Conservation (phyloP, 2,113 vertebrate genomes). For the Motacilla tschutschensis region DNA sequence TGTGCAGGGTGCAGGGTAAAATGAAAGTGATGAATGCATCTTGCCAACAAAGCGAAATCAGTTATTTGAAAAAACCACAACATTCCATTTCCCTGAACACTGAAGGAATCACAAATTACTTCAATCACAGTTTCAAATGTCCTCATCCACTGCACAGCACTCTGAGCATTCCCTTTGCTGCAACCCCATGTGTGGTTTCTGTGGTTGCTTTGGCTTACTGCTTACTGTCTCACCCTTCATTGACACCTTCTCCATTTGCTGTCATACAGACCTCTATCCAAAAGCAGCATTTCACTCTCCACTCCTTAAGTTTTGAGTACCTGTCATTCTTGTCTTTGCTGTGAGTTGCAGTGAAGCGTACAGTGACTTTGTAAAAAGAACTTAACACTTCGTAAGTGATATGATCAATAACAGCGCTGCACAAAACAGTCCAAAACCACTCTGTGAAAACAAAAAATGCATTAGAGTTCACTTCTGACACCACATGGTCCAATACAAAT, state of each 20-base stretch:
- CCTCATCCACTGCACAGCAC: not conserved
- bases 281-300: not conserved
- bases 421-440: not conserved
- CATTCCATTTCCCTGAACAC: not conserved
- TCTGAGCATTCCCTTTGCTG: not conserved
- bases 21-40: not conserved
- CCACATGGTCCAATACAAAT: not conserved
- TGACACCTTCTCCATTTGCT: not conserved
- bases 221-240: not conserved
- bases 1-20: not conserved
- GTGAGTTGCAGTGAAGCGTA: not conserved
- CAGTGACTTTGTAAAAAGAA: not conserved
- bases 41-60: not conserved
- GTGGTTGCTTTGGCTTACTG: not conserved
- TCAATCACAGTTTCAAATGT: not conserved
- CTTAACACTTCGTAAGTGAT: not conserved
- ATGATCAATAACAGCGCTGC: not conserved
- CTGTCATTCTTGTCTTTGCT: not conserved
- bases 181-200: accelerated
- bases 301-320: not conserved
- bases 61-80: not conserved
- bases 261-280: not conserved
- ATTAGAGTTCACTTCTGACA: not conserved
- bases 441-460: not conserved
- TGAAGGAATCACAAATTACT: not conserved